Base-by-base conservation (phyloP, 2,113 vertebrate species). In the Aptenodytes forsteri region DNA sequence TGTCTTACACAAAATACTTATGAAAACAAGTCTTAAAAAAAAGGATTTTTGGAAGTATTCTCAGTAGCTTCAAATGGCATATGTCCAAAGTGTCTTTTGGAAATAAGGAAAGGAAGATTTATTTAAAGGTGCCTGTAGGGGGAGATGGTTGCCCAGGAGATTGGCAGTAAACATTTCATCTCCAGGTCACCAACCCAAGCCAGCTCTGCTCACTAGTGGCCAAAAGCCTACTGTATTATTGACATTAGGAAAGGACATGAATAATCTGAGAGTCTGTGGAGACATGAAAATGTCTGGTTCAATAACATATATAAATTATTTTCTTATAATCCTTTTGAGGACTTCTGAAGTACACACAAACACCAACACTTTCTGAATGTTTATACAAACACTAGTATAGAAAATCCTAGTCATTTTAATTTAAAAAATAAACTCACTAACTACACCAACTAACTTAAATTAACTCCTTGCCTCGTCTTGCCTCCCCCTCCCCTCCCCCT, bases 91-190 rank as follows among this genome's bases (percentile, higher is more conserved):
- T 20, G 81, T 54, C 84, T 77, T 91, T 82, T 72, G 46, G 67
- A 89, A 96, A 93, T 64, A 87, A 67, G 54, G 16, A 91, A 82
- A 54, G 46, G 72, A 49, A 95, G 73, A 95, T 96, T 96, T 93
- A 96, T 91, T 90, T 56, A 87, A 96, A 97, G 87, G 87, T 97
- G 95, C 93, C 96, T 96, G 89, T 86, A 96, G 95, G 93, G 96
- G 95, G 91, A 94, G 91, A 83, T 94, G 95, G 91, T 96, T 96
- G 75, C 93, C 95, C 16, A 16, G 96, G 94, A 95, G 93, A 97
- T 11, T 55, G 93, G 50, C 82, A 91, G 79, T 94, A 93, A 96
- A 96, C 93, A 96, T 94, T 95, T 96, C 89, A 93, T 83, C 82
- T 94, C 54, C 62, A 59, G 94, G 93, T 95, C 94, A 91, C 75